Base-by-base conservation (phyloP, 2,797 vertebrate genomes). In the Borostomias antarcticus region DNA sequence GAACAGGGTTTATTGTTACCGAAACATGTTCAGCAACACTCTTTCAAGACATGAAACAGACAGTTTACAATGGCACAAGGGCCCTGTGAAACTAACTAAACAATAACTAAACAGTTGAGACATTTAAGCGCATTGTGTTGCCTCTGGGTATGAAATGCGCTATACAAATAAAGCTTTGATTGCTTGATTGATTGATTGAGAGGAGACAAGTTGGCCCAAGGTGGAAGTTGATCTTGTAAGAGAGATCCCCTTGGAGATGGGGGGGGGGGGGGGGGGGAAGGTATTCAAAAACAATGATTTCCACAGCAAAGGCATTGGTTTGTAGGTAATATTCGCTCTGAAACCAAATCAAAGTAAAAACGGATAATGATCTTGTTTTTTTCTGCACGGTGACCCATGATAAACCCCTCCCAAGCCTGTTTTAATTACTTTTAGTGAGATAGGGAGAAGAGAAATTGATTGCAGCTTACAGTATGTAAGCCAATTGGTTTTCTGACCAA, bases 261-360 rank as follows among this genome's bases (percentile, higher is more conserved):
- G n/a, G n/a, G n/a, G n/a, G n/a, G n/a, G n/a, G n/a, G n/a, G n/a
- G n/a, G n/a, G n/a, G n/a, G n/a, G n/a, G n/a, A n/a, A n/a, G n/a
- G n/a, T n/a, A n/a, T 53, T 80, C 70, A 82, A 69, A 59, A 35
- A 29, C 48, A 77, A 68, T 45, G 56, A 75, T n/a, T 73, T 69
- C 45, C 63, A 78, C 71, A 75, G 66, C 61, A 23, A 73, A 71
- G 48, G 76, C 74, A 78, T 32, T 51, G 54, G 35, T 79, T 64
- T 77, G 78, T 33, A 68, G 71, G 75, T 82, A 80, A 83, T 79
- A 77, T 83, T 74, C 76, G 58, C 67, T 72, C 57, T 76, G 74
- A 80, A 80, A 71, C 74, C 60, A 77, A 81, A 85, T 87, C 82
- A 85, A 82, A 85, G 81, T 57, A 73, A 35, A 60, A 66, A 63